Evolutionary conservation across 1,140 invertebrate species (phyloP), one percentile per base, ranked within the genome.

Genomic region (Trichonephila clavipes): DNA sequence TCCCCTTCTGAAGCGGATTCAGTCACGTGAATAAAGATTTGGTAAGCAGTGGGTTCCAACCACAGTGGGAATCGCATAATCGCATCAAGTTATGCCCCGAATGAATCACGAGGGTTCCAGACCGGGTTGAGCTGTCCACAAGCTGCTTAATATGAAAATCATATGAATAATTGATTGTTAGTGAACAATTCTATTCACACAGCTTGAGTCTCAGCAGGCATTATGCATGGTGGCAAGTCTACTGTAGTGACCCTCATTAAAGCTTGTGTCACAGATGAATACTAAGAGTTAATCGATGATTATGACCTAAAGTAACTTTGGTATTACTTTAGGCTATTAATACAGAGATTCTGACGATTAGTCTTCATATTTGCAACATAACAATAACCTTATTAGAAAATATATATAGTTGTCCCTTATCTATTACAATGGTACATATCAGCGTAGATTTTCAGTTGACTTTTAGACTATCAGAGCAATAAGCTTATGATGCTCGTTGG

Each of bases 101-200:
- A 64, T 64, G 62, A 64, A 64, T 64, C 62, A 64, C 21, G 62
- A 21, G 16, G 62, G 51, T 51, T 51, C 1, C 51, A 51, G 51
- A 51, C 51, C 21, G 62, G 62, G 5, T 18, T 21, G 62, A 64
- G 21, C 62, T 21, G 62, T 64, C 18, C 16, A 6, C 62, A 64
- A 64, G 62, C 62, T 64, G 62, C 62, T 64, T 64, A 19, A 64
- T 64, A 64, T 64, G 62, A 64, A 64, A 64, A 64, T 64, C 62
- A 64, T 19, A 64, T 64, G 62, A 64, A 64, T 64, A 64, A 64
- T 64, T 64, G 62, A 64, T 64, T 64, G 62, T 64, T 64, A 64
- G 62, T 21, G 62, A 21, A 18, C 62, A 21, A 2, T 64, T 64
- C 62, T 64, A 64, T 64, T 64, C 62, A 10, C 51, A 51, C 51